A percentile compares a stretch with the other conserved stretches of the same genome.
Evolutionary conservation across 1,140 invertebrate genomes (phyloP).

Genomic region (Melanaphis sacchari): DNA sequence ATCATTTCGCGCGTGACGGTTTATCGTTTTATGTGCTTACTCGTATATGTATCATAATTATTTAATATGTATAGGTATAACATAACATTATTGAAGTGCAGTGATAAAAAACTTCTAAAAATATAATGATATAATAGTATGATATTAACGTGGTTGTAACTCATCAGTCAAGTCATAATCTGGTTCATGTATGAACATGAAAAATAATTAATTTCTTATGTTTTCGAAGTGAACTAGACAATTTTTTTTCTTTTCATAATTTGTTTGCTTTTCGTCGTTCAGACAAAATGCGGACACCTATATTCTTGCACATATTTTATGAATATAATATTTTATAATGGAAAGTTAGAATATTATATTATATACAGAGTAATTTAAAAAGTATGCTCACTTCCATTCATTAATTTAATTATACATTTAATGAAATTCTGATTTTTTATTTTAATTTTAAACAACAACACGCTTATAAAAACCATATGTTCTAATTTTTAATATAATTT

Average conservation of each 20-base stretch:
- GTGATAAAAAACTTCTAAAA: background rate
- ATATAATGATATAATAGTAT: background rate
- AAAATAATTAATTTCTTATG: background rate
- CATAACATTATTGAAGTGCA: background rate
- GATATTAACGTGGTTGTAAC: background rate
- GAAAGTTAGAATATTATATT: background rate
- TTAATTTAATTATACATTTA: too few species aligned
- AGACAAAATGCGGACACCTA: background rate
- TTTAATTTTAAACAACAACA: too few species aligned
- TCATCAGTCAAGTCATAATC: background rate
- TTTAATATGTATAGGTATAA: too few species aligned
- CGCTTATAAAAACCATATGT: too few species aligned
- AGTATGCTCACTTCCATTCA: too few species aligned
- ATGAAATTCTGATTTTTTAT: too few species aligned
- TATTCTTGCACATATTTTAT: background rate
- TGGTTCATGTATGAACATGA: background rate
- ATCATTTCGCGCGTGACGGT: too few species aligned
- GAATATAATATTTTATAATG: background rate
- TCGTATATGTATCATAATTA: too few species aligned
- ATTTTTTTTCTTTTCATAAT: background rate
- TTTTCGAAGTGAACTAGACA: background rate
- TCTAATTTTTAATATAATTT: too few species aligned
- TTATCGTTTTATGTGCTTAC: too few species aligned
- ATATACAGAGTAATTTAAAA: background rate
- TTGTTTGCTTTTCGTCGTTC: background rate